phyloP scores from a whole-genome alignment of 2,888 invertebrate genomes.

The Poecilobothrus nobilitatus region DNA sequence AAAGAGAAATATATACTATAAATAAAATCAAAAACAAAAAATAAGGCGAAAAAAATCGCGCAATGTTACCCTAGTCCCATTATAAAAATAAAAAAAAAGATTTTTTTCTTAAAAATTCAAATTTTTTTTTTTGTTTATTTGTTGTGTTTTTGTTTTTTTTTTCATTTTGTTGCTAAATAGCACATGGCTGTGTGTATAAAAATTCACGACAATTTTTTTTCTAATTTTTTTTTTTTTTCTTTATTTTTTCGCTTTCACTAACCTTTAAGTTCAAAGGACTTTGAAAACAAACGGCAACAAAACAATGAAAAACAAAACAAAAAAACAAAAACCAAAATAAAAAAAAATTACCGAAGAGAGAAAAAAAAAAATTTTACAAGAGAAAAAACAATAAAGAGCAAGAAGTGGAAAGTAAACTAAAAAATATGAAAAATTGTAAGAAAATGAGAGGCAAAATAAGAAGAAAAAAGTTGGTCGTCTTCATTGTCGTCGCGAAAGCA shows the following conservation, averaged over 20 bases:
- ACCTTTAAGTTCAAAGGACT: slow-evolving; percentile 6
- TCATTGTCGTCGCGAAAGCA: not conserved
- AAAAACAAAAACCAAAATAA: not conserved
- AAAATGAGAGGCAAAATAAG: not conserved
- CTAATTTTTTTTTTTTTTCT: not conserved
- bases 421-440: not conserved
- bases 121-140: not conserved
- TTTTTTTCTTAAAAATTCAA: not conserved
- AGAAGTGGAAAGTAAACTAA: not conserved
- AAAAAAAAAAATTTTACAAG: not conserved
- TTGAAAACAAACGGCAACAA: not conserved
- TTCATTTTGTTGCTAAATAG: not conserved
- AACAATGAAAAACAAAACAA: not conserved
- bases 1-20: not conserved
- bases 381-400: not conserved
- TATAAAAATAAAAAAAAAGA: not conserved
- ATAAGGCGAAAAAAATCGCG: not conserved
- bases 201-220: not conserved
- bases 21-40: too few relatives aligned
- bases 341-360: not conserved
- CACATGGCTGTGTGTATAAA: not conserved
- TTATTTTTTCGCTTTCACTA: slow-evolving; percentile 1
- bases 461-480: not conserved
- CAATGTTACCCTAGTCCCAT: not conserved
- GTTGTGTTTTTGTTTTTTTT: not conserved